phyloP scores from a whole-genome alignment of 1,140 invertebrate genomes.

The Drosophila kepulauana region DNA sequence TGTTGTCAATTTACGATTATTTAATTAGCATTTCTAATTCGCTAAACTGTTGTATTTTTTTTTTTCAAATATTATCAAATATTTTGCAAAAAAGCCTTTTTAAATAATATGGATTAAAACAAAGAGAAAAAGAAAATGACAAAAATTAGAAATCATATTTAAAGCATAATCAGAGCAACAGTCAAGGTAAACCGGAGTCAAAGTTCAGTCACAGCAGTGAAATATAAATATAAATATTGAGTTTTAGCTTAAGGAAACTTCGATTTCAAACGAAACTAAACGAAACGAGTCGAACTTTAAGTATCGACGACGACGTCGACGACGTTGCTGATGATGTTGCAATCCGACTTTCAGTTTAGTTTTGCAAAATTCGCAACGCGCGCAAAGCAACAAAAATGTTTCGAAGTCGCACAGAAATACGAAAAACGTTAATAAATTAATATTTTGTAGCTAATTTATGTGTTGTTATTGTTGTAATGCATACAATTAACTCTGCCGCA shows the following conservation, averaged over 20 bases:
- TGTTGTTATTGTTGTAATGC: conserved; percentile 59
- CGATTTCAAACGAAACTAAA: conserved; percentile 28
- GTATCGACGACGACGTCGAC: conserved; percentile 9
- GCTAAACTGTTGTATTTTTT: neutral
- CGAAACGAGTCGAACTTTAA: conserved; percentile 28
- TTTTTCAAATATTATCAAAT: no score
- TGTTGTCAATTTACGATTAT: neutral
- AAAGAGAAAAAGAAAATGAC: neutral
- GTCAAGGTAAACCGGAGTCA: conserved; percentile 70
- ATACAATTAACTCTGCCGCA: conserved; percentile 57
- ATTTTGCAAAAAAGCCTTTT: conserved; percentile 10
- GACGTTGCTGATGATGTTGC: conserved; percentile 39
- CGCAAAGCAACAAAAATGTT: conserved; percentile 43
- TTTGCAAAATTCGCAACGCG: conserved; percentile 71
- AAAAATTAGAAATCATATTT: conserved; percentile 8
- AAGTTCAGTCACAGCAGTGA: conserved; percentile 58
- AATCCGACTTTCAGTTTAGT: conserved; percentile 53
- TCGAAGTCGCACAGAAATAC: conserved; percentile 10
- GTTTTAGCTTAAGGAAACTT: neutral
- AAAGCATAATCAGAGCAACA: conserved; percentile 39
- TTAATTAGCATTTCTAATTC: conserved; percentile 11
- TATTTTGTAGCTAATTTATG: conserved; percentile 76
- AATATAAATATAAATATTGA: conserved; percentile 18
- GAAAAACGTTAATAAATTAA: conserved; percentile 71
- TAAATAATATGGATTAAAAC: conserved; percentile 12